Conservation (phyloP, 2,888 invertebrate genomes). For the Notodonta ziczac region DNA sequence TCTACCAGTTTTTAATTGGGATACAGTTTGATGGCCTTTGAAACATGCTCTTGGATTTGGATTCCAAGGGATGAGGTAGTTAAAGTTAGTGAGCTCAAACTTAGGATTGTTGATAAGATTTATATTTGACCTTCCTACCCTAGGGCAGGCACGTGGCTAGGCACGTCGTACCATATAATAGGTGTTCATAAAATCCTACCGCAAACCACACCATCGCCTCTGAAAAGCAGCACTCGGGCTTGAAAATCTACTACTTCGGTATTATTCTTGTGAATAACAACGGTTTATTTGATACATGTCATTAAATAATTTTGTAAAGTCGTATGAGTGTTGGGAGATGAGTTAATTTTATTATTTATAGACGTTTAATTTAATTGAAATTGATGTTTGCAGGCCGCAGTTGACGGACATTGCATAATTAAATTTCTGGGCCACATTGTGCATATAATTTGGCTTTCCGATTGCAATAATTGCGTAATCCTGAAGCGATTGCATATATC, state of each 20-base stretch:
- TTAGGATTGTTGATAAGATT: not conserved
- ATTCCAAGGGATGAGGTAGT: not conserved
- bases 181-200: too few relatives aligned
- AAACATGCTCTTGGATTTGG: slow-evolving; percentile 35
- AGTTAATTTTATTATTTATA: slow-evolving; percentile 2
- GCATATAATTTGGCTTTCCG: slow-evolving; percentile 41
- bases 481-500: slow-evolving; percentile 32
- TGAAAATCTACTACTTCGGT: too few relatives aligned
- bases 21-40: slow-evolving; percentile 41
- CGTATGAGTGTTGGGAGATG: not conserved
- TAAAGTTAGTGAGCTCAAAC: too few relatives aligned
- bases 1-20: slow-evolving; percentile 51
- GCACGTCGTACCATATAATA: too few relatives aligned
- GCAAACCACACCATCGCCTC: too few relatives aligned
- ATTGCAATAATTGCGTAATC: slow-evolving; percentile 41
- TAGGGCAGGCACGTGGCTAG: too few relatives aligned
- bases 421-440: slow-evolving; percentile 32
- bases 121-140: not conserved
- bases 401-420: slow-evolving; percentile 33
- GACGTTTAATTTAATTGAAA: slow-evolving; percentile 29
- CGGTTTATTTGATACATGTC: too few relatives aligned
- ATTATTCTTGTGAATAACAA: too few relatives aligned
- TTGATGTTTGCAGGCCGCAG: slow-evolving; percentile 26
- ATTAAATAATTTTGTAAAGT: not conserved
- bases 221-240: too few relatives aligned